These are phyloP conservation scores for Resseliella maxima DNA, from an alignment of 2,888 invertebrate species.

Conservation along the genomic window DNA sequence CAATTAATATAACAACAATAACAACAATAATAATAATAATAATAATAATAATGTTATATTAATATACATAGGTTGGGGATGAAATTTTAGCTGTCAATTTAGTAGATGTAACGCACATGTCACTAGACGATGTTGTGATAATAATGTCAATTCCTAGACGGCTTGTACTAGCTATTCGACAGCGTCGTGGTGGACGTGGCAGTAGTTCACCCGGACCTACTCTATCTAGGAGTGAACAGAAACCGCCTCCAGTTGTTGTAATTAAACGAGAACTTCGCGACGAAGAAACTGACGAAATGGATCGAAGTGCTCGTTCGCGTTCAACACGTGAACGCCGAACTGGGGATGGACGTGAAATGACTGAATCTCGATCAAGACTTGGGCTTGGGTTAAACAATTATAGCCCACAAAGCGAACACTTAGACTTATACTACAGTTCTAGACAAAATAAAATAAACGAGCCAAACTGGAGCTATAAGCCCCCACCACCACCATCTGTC, in stretches of 20 bases:
- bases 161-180: conserved; percentile 91
- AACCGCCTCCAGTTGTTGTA: conserved; percentile 91
- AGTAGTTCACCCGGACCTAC: conserved; percentile 67
- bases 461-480: conserved; percentile 68
- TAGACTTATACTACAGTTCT: conserved; percentile 86
- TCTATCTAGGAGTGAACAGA: conserved; percentile 79
- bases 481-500: conserved; percentile 79
- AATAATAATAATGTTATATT: not conserved
- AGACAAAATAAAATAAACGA: conserved; percentile 73
- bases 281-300: conserved; percentile 78
- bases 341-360: conserved; percentile 83
- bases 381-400: conserved; percentile 77
- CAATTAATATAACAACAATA: no score
- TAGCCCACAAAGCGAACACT: conserved; percentile 75
- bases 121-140: conserved; percentile 98
- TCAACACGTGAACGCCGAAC: conserved; percentile 69
- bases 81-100: conserved; percentile 98
- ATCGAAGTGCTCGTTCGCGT: conserved; percentile 68
- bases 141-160: conserved; percentile 99
- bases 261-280: conserved; percentile 88
- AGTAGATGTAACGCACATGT: conserved; percentile 98
- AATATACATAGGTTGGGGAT: conserved; percentile 82
- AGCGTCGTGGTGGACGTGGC: conserved; percentile 76
- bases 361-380: conserved; percentile 79
- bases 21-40: not conserved